These are phyloP conservation scores for Candoia aspera DNA, from an alignment of 2,113 vertebrate genomes.

Conservation along the genomic window DNA sequence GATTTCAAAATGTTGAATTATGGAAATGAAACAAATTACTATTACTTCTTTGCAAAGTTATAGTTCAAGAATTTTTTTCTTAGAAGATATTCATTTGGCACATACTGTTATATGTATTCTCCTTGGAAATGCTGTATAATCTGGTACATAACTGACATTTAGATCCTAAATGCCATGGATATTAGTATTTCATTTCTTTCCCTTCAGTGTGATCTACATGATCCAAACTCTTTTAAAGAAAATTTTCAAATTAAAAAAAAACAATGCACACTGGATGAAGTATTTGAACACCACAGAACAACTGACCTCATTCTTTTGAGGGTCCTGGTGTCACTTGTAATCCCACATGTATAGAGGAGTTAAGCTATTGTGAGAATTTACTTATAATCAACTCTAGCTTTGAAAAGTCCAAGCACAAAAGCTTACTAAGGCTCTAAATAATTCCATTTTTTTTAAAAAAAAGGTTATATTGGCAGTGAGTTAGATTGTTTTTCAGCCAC, in stretches of 20 bases:
- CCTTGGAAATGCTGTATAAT: background rate
- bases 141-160: background rate
- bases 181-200: background rate
- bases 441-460: background rate
- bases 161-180: background rate
- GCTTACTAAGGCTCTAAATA: background rate
- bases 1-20: background rate
- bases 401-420: background rate
- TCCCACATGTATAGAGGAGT: background rate
- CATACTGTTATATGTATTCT: background rate
- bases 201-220: background rate
- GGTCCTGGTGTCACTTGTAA: background rate
- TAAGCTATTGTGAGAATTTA: background rate
- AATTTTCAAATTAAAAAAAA: background rate
- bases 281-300: background rate
- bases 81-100: background rate
- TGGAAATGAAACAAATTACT: background rate
- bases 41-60: background rate
- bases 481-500: conserved; percentile 5
- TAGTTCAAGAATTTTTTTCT: background rate
- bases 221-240: background rate
- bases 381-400: background rate
- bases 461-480: background rate
- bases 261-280: background rate
- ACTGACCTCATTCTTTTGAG: background rate